Base-by-base conservation (phyloP, 2,113 vertebrate species). In the Cyanoliseus patagonus region DNA sequence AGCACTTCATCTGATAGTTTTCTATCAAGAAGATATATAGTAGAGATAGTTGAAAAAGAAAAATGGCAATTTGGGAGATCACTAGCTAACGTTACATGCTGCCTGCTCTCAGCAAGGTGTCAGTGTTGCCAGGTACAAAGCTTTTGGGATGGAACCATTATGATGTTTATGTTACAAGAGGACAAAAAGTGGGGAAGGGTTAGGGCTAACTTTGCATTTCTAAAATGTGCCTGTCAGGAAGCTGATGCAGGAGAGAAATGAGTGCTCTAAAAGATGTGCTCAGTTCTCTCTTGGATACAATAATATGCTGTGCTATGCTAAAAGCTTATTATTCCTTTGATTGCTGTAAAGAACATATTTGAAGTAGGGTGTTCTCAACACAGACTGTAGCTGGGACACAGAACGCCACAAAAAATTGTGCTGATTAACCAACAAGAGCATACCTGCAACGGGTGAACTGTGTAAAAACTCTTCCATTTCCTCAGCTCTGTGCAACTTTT, bases 31-130 rank as follows among this genome's bases (percentile, higher is more conserved):
- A 92, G 88, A 92, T 94, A 37, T 28, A 76, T 11, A 41, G 69
- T 1, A 62, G 80, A 57, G 52, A 46, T 8, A 84, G 83, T 18
- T 79, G 86, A 81, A 78, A 86, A 64, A 39, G 95, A 78, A 79
- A 88, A 90, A 86, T 72, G 70, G 78, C 93, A 87, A 62, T 95
- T 95, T 92, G 51, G 94, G 66, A 81, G 91, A 96, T 96, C 83
- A 78, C 31, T 92, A 3, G 72, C 2, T 61, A 61, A 33, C 1
- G 5, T n/a, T 28, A n/a, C 55, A 28, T 78, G 79, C 85, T 86
- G 87, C 53, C 53, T 68, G 62, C 57, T 85, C 72, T 52, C 76
- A 30, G 86, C 31, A 52, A 74, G 59, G 59, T 53, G 79, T 66
- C 85, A 27, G 62, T 20, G 6, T 47, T 76, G 46, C 33, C 52